Conservation (phyloP, 1,140 invertebrate genomes). For the Danaus melanippus region DNA sequence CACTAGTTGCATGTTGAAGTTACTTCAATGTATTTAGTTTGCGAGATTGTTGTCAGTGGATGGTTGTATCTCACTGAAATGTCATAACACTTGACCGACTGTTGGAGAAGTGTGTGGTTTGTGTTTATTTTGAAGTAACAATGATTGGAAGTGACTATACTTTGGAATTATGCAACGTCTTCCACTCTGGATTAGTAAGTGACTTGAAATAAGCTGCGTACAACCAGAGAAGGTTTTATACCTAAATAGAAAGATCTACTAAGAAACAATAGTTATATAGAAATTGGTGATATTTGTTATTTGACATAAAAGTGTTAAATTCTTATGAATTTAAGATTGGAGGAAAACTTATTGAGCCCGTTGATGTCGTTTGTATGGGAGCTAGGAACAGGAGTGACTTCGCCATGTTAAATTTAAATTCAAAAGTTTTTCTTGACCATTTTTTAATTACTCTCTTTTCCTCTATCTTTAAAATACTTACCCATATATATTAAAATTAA, state of each 20-base stretch:
- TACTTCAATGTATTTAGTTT: slow-evolving; percentile 39
- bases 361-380: slow-evolving; percentile 50
- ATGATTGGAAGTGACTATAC: slow-evolving; percentile 89
- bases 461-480: too few species aligned
- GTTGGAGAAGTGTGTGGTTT: slow-evolving; percentile 5
- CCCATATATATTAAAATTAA: too few species aligned
- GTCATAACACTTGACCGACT: slow-evolving; percentile 14
- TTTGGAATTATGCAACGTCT: slow-evolving; percentile 90
- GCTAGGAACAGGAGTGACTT: not conserved
- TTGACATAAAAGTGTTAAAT: too few species aligned
- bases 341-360: slow-evolving; percentile 17
- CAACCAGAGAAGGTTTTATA: not conserved
- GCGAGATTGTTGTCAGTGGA: slow-evolving; percentile 13
- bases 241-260: too few species aligned
- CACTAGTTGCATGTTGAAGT: slow-evolving; percentile 36
- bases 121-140: slow-evolving; percentile 24
- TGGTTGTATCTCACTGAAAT: slow-evolving; percentile 36
- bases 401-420: too few species aligned
- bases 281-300: too few species aligned
- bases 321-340: too few species aligned
- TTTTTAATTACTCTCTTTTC: slow-evolving; percentile 1
- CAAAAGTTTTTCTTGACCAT: not conserved
- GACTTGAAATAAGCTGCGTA: not conserved
- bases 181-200: slow-evolving; percentile 88
- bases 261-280: too few species aligned